A percentile compares a stretch with the other conserved stretches of the same genome.
Evolutionary conservation across 2,113 vertebrate species (phyloP).

Genomic region (Sardina pilchardus): DNA sequence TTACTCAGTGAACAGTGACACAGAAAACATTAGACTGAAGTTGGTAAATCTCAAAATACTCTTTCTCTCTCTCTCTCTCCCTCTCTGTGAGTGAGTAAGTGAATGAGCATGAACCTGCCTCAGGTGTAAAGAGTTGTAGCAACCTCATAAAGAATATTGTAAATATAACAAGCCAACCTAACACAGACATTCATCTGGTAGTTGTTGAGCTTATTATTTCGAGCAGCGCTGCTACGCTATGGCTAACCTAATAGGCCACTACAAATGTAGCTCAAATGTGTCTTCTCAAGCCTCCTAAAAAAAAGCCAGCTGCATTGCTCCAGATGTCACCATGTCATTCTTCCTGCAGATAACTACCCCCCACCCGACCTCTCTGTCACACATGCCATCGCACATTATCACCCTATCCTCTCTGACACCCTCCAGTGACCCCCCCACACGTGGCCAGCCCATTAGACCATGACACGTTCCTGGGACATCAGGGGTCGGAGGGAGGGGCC

Average conservation of each 20-base stretch:
- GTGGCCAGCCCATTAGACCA: neutral
- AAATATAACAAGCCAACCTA: neutral
- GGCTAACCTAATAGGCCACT: no score
- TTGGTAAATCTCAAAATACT: neutral
- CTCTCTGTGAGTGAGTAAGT: neutral
- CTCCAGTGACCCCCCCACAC: neutral
- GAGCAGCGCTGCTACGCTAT: neutral
- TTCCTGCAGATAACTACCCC: neutral
- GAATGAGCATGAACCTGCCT: neutral
- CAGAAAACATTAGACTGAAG: neutral
- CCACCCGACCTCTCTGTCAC: neutral
- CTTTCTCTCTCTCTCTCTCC: neutral
- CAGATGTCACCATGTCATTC: constrained; percentile 10
- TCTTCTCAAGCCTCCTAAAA: neutral
- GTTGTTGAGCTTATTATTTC: neutral
- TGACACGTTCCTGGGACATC: neutral
- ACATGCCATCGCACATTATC: constrained; percentile 9
- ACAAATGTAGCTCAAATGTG: neutral
- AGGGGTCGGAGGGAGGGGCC: neutral
- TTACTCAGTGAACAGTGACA: neutral
- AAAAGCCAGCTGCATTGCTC: neutral
- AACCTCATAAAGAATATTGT: no score
- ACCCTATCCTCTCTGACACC: neutral
- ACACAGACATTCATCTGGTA: neutral
- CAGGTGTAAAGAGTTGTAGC: neutral